phyloP scores from a whole-genome alignment of 2,888 invertebrate species.

The Chymomyza caudatula region DNA sequence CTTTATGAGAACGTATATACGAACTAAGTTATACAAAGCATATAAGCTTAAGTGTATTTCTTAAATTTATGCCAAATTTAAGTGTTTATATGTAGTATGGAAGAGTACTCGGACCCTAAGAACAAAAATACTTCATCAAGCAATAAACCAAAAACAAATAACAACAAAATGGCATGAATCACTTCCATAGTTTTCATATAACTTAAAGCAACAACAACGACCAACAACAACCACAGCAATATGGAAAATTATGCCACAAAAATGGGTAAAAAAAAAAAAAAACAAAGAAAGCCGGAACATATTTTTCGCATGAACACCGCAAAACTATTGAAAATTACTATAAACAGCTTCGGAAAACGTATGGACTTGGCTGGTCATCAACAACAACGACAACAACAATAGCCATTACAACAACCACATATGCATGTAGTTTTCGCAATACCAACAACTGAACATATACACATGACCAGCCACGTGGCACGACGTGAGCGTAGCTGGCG shows the following conservation, averaged over 20 bases:
- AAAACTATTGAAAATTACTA: conserved; percentile 60
- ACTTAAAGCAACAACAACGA: neutral
- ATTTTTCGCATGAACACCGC: conserved; percentile 57
- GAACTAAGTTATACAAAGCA: too few species aligned
- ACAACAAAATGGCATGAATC: conserved; percentile 4
- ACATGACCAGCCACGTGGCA: too few species aligned
- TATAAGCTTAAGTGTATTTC: too few species aligned
- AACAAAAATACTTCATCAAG: neutral
- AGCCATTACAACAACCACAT: conserved; percentile 1
- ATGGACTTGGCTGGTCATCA: conserved; percentile 36
- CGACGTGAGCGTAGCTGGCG: neutral
- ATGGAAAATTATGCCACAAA: conserved; percentile 11
- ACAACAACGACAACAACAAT: conserved; percentile 19
- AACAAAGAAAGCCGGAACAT: conserved; percentile 41
- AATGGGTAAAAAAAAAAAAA: neutral
- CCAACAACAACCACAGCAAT: neutral
- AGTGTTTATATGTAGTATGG: too few species aligned
- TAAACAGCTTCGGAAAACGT: conserved; percentile 46
- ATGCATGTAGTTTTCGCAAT: neutral
- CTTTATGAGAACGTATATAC: too few species aligned
- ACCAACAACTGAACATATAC: too few species aligned
- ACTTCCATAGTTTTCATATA: conserved; percentile 2
- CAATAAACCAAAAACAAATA: neutral
- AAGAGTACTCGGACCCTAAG: neutral
- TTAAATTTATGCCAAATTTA: too few species aligned